Evolutionary conservation across 2,888 invertebrate species (phyloP).

Genomic region (Brachypalpus laphriformis): DNA sequence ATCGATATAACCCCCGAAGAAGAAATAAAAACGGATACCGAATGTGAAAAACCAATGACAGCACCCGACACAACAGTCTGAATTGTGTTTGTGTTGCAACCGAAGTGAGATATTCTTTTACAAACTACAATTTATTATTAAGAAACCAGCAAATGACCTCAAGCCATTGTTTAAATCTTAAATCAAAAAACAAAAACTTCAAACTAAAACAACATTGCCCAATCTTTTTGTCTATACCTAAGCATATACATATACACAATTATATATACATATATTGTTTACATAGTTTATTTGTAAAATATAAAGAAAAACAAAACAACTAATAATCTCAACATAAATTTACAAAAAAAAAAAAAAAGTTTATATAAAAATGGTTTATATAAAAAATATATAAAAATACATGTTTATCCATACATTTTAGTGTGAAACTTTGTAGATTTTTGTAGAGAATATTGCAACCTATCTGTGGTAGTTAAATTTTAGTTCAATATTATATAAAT

Average conservation of each 20-base stretch:
- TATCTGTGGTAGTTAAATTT: slow-evolving; percentile 83
- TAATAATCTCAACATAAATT: slow-evolving; percentile 63
- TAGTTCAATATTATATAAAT: slow-evolving; percentile 78
- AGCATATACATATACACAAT: slow-evolving; percentile 1
- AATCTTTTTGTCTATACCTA: slow-evolving; percentile 28
- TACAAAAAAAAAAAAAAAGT: slow-evolving; percentile 36
- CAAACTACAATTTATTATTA: slow-evolving; percentile 50
- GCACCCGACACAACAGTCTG: slow-evolving; percentile 81
- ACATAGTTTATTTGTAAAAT: slow-evolving; percentile 38
- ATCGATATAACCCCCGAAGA: slow-evolving; percentile 87
- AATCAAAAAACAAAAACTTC: slow-evolving; percentile 58
- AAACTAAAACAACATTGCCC: slow-evolving; percentile 52
- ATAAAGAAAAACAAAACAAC: slow-evolving; percentile 10
- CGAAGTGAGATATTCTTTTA: slow-evolving; percentile 4
- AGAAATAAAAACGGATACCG: slow-evolving; percentile 78
- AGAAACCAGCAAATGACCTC: slow-evolving; percentile 70
- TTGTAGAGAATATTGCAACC: slow-evolving; percentile 79
- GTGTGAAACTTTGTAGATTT: slow-evolving; percentile 71
- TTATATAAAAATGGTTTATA: slow-evolving; percentile 48
- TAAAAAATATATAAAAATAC: slow-evolving; percentile 19
- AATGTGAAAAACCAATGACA: slow-evolving; percentile 79
- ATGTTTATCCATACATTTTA: slow-evolving; percentile 68
- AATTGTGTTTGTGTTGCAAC: slow-evolving; percentile 10
- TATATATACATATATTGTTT: slow-evolving; percentile 5
- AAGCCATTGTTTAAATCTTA: slow-evolving; percentile 67